Evolutionary conservation across 2,113 vertebrate species (phyloP).

Genomic region (Actenoides lindsayi): DNA sequence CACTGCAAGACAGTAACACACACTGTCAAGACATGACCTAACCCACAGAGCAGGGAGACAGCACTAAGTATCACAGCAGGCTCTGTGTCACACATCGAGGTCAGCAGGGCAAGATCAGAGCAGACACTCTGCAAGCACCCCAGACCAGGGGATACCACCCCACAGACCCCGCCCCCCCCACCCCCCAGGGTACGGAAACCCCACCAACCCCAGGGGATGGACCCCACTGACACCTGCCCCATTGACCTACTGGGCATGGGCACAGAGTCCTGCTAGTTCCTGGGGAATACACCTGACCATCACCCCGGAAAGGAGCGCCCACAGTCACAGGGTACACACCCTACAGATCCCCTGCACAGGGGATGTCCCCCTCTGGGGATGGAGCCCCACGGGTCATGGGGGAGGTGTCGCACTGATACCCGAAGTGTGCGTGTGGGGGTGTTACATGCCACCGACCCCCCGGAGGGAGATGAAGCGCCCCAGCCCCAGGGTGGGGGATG

Average conservation of each 20-base stretch:
- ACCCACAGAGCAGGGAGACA: neutral
- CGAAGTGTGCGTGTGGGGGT: too few relatives aligned
- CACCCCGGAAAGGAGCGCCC: neutral
- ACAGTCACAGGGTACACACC: fast-evolving
- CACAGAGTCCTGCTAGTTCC: neutral
- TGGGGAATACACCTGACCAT: too few relatives aligned
- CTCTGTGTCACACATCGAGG: neutral
- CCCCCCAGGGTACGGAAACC: neutral
- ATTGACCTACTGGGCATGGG: neutral
- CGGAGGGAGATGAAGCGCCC: neutral
- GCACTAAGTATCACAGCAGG: neutral
- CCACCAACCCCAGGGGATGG: too few relatives aligned
- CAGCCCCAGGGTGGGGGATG: neutral
- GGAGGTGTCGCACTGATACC: neutral
- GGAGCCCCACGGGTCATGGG: neutral
- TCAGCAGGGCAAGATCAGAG: neutral
- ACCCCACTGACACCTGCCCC: neutral
- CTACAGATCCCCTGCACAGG: neutral
- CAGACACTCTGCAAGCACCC: neutral
- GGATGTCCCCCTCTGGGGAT: neutral
- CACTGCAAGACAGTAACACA: neutral
- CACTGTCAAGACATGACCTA: neutral
- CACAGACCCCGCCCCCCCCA: too few relatives aligned
- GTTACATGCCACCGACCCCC: neutral
- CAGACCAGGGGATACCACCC: neutral